Evolutionary conservation across 2,888 invertebrate species (phyloP).

Genomic region (Fragum fragum): DNA sequence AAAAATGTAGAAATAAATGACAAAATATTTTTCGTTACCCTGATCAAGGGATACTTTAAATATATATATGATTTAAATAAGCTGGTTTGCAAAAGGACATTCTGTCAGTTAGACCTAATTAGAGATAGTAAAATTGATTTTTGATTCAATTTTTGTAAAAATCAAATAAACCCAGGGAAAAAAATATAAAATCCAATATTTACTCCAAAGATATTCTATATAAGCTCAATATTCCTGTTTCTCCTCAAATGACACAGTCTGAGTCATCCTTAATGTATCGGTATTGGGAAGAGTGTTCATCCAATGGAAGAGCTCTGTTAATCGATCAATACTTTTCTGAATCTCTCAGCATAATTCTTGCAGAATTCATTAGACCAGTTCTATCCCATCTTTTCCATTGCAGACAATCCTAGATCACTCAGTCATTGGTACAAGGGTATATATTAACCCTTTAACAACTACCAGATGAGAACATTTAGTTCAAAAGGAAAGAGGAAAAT

Average conservation of each 20-base stretch:
- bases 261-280: constrained; percentile 28
- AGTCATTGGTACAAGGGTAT: too few relatives aligned
- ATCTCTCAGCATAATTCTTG: constrained; percentile 63
- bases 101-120: neutral
- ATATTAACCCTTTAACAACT: too few relatives aligned
- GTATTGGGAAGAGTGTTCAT: constrained; percentile 12
- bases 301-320: constrained; percentile 16
- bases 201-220: neutral
- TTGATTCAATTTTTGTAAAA: neutral
- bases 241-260: constrained; percentile 19
- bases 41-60: too few relatives aligned
- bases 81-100: too few relatives aligned
- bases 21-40: too few relatives aligned
- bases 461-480: too few relatives aligned
- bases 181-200: constrained; percentile 6
- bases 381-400: neutral
- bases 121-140: neutral
- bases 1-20: too few relatives aligned
- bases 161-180: neutral
- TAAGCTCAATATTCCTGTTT: constrained; percentile 18
- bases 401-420: too few relatives aligned
- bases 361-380: constrained; percentile 45
- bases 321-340: constrained; percentile 50
- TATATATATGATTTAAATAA: too few relatives aligned
- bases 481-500: too few relatives aligned